A percentile compares a stretch with the other conserved stretches of the same genome.
These are phyloP conservation scores for Otus sunia DNA, from an alignment of 2,113 vertebrate genomes.

Conservation along the genomic window DNA sequence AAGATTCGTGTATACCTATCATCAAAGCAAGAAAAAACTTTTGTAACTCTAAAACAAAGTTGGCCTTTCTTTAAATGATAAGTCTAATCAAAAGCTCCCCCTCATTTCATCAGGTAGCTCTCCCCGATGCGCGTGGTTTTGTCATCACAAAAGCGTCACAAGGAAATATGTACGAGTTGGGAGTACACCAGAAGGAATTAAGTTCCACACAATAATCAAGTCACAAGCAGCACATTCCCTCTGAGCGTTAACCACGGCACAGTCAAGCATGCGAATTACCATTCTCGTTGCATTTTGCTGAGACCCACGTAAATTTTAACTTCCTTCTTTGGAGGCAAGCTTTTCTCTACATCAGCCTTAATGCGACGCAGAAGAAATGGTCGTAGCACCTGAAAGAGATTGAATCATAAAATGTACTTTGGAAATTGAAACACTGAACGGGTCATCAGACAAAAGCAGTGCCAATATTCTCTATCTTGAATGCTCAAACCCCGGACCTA, in stretches of 20 bases:
- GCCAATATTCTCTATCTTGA: not conserved
- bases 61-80: not conserved
- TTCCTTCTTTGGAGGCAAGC: slow-evolving; percentile 95
- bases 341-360: slow-evolving; percentile 98
- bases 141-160: not conserved
- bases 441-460: not conserved
- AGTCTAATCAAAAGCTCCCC: not conserved
- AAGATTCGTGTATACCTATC: slow-evolving; percentile 94
- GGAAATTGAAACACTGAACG: not conserved
- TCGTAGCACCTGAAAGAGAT: slow-evolving; percentile 83
- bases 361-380: slow-evolving; percentile 96
- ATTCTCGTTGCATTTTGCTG: slow-evolving; percentile 99
- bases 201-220: not conserved
- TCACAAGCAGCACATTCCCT: not conserved
- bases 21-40: not conserved
- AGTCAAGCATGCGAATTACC: slow-evolving; percentile 70
- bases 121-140: not conserved
- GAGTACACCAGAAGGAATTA: not conserved
- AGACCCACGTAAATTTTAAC: slow-evolving; percentile 98
- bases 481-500: not conserved
- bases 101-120: not conserved
- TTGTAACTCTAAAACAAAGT: not conserved
- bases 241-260: not conserved
- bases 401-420: not conserved
- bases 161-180: rapidly evolving